phyloP scores from a whole-genome alignment of 2,797 vertebrate species.

The Holocentrus rufus region DNA sequence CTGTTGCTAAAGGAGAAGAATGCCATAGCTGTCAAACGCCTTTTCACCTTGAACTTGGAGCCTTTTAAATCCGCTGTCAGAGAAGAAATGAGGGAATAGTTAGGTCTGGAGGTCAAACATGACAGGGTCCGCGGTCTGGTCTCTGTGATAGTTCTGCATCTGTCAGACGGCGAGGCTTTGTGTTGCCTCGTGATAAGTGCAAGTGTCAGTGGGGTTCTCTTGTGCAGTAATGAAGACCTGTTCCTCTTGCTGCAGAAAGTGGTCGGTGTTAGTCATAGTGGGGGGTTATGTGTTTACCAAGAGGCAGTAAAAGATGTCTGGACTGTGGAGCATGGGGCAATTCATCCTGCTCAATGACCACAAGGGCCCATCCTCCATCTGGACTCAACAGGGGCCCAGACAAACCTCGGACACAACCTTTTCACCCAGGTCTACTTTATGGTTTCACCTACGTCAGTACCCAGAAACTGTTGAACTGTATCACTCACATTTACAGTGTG shows the following conservation, averaged over 20 bases:
- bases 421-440: constrained; percentile 57
- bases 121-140: constrained; percentile 24
- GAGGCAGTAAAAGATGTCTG: constrained; percentile 68
- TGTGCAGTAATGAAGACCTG: constrained; percentile 15
- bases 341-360: constrained; percentile 51
- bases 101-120: constrained; percentile 53
- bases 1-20: constrained; percentile 66
- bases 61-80: constrained; percentile 23
- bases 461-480: constrained; percentile 10
- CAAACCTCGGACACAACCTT: constrained; percentile 49
- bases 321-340: constrained; percentile 38
- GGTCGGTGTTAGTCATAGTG: constrained; percentile 39
- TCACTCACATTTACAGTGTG: constrained; percentile 45
- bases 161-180: constrained; percentile 15
- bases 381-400: constrained; percentile 49
- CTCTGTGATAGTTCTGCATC: constrained; percentile 19
- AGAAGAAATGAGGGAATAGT: constrained; percentile 27
- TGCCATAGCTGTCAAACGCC: constrained; percentile 47
- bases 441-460: constrained; percentile 42
- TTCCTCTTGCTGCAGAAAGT: constrained; percentile 21
- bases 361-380: constrained; percentile 32
- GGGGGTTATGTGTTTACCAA: constrained; percentile 63
- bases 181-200: constrained; percentile 10
- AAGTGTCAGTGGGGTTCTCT: constrained; percentile 27
- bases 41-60: constrained; percentile 59